Evolutionary conservation across 1,140 invertebrate genomes (phyloP).

Genomic region (Euschistus heros): DNA sequence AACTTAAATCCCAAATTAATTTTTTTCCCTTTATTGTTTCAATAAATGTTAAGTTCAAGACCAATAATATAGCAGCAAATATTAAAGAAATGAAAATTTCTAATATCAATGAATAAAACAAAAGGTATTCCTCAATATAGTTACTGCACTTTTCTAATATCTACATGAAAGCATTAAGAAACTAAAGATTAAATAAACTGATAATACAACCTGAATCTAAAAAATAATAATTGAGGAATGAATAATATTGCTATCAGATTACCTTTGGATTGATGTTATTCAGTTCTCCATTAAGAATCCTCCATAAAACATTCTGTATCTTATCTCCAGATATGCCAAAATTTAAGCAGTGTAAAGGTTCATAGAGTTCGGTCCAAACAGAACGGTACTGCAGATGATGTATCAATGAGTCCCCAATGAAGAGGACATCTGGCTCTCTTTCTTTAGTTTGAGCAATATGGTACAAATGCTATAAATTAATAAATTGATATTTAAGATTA

Average conservation of each 20-base stretch:
- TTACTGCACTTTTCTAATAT: too few relatives aligned
- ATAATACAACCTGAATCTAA: slow-evolving; percentile 8
- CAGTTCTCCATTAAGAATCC: slow-evolving; percentile 76
- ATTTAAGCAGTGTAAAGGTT: slow-evolving; percentile 60
- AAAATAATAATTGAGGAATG: slow-evolving; percentile 3
- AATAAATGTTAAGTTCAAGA: too few relatives aligned
- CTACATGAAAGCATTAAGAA: too few relatives aligned
- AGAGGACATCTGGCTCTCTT: slow-evolving; percentile 82
- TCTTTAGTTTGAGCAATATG: slow-evolving; percentile 70
- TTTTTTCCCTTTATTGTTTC: too few relatives aligned
- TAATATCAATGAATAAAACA: too few relatives aligned
- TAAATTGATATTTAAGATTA: too few relatives aligned
- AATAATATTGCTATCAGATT: slow-evolving; percentile 22
- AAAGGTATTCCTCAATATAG: too few relatives aligned
- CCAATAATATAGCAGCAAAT: too few relatives aligned
- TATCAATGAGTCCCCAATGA: slow-evolving; percentile 78
- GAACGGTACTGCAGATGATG: slow-evolving; percentile 64
- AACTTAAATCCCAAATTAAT: too few relatives aligned
- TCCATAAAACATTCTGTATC: slow-evolving; percentile 80
- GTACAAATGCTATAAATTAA: slow-evolving; percentile 58
- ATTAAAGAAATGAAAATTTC: too few relatives aligned
- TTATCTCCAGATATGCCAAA: slow-evolving; percentile 82
- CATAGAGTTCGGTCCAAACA: slow-evolving; percentile 68
- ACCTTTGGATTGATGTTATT: slow-evolving; percentile 80
- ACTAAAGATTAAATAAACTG: neutral